A percentile compares a stretch with the other conserved stretches of the same genome.
These are phyloP conservation scores for Autographa pulchrina DNA, from an alignment of 2,888 invertebrate genomes.

Conservation along the genomic window DNA sequence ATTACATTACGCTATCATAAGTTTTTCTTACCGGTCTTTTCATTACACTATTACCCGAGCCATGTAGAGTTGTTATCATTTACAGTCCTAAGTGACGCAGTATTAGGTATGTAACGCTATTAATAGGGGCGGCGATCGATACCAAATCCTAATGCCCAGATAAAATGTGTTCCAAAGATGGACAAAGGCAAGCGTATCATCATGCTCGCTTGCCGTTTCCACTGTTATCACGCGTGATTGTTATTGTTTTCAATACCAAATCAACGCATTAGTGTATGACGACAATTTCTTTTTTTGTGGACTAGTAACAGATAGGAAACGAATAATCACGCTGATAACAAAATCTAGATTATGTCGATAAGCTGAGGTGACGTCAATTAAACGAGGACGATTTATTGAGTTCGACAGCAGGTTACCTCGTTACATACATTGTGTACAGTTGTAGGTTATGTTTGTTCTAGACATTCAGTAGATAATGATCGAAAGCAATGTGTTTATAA, in stretches of 20 bases:
- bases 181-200: neutral
- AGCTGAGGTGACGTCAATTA: slow-evolving; percentile 21
- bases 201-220: neutral
- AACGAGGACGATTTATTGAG: slow-evolving; percentile 15
- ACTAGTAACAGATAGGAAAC: slow-evolving; percentile 10
- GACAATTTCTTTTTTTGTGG: neutral
- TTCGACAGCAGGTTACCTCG: slow-evolving; percentile 3
- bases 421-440: slow-evolving; percentile 9
- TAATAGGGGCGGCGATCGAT: too few species aligned
- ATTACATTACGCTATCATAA: too few species aligned
- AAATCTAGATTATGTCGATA: slow-evolving; percentile 21
- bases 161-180: neutral
- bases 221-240: neutral
- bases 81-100: too few species aligned
- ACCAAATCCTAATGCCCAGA: too few species aligned
- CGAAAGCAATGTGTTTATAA: neutral
- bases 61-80: too few species aligned
- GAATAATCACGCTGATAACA: slow-evolving; percentile 17
- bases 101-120: too few species aligned
- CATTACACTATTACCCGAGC: too few species aligned
- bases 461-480: neutral
- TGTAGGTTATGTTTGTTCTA: neutral
- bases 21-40: too few species aligned
- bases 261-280: neutral
- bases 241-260: neutral